These are phyloP conservation scores for Crambe crambe DNA, from an alignment of 37 sponge, comb jelly and placozoan genomes.

Conservation along the genomic window DNA sequence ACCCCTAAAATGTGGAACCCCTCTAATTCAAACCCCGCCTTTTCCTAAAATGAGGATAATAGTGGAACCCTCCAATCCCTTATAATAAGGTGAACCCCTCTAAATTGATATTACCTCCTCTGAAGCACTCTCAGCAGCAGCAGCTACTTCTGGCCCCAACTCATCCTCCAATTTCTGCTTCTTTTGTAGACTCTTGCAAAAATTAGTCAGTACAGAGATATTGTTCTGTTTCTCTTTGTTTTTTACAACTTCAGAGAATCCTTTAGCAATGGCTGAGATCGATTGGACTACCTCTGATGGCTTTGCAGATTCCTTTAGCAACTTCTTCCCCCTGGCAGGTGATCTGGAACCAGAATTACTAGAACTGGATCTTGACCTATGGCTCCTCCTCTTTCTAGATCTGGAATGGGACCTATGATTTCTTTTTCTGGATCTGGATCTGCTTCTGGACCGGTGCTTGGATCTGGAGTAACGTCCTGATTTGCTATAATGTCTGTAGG, in stretches of 20 bases:
- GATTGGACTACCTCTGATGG: background rate
- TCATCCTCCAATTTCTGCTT: conserved; percentile 25
- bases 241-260: background rate
- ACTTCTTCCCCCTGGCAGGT: background rate
- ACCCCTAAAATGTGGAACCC: no score
- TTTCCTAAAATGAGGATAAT: no score
- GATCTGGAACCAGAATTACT: background rate
- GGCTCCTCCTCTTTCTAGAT: background rate
- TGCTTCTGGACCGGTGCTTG: background rate
- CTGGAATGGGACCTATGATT: background rate
- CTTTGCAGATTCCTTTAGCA: background rate
- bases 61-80: background rate
- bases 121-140: background rate
- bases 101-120: background rate
- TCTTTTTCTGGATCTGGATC: conserved; percentile 16
- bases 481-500: no score
- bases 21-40: no score
- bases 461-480: background rate
- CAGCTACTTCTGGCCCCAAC: background rate
- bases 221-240: background rate
- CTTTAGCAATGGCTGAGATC: background rate
- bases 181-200: conserved; percentile 35
- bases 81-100: background rate
- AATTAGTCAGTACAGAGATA: conserved; percentile 20
- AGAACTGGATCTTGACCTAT: background rate